Percentiles rank a stretch among this genome's conserved stretches.
Conservation (phyloP, 2,888 invertebrate genomes). For the Lymantria monacha region DNA sequence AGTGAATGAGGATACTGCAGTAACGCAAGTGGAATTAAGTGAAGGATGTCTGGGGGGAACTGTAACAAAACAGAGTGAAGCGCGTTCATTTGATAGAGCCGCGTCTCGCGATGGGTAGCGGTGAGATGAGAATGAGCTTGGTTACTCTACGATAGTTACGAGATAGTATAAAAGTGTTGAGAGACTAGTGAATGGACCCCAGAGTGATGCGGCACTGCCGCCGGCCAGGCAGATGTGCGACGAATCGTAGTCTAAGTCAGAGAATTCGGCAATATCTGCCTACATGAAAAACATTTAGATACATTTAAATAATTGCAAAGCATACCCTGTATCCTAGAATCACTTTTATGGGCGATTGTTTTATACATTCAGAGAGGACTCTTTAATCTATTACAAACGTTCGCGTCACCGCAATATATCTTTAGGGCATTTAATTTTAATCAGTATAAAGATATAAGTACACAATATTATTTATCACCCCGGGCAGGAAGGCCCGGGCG, state of each 20-base stretch:
- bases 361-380: conserved; percentile 78
- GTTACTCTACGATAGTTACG: conserved; percentile 66
- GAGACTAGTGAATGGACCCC: conserved; percentile 75
- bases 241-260: conserved; percentile 51
- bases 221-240: conserved; percentile 49
- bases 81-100: conserved; percentile 44
- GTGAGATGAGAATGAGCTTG: conserved; percentile 57
- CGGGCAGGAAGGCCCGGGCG: conserved; percentile 47
- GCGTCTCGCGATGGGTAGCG: conserved; percentile 37
- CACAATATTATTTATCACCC: conserved; percentile 61
- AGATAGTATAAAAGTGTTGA: conserved; percentile 76
- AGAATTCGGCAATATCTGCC: conserved; percentile 67
- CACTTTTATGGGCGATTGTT: conserved; percentile 85
- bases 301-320: conserved; percentile 94
- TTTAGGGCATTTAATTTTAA: conserved; percentile 69
- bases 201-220: conserved; percentile 56
- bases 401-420: conserved; percentile 72
- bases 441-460: conserved; percentile 75
- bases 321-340: conserved; percentile 97
- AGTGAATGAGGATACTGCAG: conserved; percentile 66
- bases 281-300: conserved; percentile 81
- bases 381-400: conserved; percentile 72
- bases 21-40: conserved; percentile 45
- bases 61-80: conserved; percentile 51
- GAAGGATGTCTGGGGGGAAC: conserved; percentile 37